These are phyloP conservation scores for Chondrilla cf. caribensis DNA, from an alignment of 37 sponge, comb jelly and placozoan genomes.

Conservation along the genomic window DNA sequence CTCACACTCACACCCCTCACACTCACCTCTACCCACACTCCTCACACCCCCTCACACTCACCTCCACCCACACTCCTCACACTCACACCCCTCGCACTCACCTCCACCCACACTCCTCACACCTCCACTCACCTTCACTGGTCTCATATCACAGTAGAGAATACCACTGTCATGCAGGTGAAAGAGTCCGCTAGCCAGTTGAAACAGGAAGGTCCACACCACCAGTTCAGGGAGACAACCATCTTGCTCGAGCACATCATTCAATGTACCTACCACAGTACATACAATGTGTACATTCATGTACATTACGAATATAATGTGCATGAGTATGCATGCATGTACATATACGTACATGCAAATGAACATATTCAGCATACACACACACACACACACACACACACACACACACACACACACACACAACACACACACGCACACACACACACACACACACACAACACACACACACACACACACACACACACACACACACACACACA, in stretches of 20 bases:
- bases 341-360: neutral
- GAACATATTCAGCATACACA: neutral
- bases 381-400: constrained; percentile 11
- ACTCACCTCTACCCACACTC: too few species aligned
- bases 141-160: constrained; percentile 56
- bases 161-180: constrained; percentile 40
- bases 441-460: constrained; percentile 23
- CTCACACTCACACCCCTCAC: too few species aligned
- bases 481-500: constrained; percentile 26
- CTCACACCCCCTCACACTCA: too few species aligned
- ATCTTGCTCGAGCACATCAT: constrained; percentile 56
- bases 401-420: constrained; percentile 11
- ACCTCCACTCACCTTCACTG: constrained; percentile 38
- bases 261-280: constrained; percentile 13
- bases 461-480: constrained; percentile 23
- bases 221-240: constrained; percentile 35
- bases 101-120: neutral
- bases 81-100: too few species aligned
- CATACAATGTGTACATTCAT: neutral
- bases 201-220: constrained; percentile 19
- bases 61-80: too few species aligned
- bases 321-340: neutral
- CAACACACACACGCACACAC: constrained; percentile 25
- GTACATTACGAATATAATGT: too few species aligned
- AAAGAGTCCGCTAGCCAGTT: constrained; percentile 48